phyloP scores from a whole-genome alignment of 1,140 invertebrate genomes.

The Calycopis cecrops region DNA sequence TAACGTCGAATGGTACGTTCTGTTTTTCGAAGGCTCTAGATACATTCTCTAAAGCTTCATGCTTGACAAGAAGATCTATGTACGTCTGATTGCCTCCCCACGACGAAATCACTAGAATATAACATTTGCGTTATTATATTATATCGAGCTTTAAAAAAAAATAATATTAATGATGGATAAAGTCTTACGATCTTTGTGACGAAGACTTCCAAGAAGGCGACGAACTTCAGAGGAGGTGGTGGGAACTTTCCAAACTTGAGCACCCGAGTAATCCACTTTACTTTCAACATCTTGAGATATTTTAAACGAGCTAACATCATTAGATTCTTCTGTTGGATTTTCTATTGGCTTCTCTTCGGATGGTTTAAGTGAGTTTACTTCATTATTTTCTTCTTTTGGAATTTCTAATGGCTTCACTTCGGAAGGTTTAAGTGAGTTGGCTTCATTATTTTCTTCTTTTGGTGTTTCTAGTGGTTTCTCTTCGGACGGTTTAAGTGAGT shows the following conservation, averaged over 20 bases:
- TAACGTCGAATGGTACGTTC: constrained; percentile 78
- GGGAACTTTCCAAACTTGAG: constrained; percentile 76
- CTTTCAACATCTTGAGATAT: background rate
- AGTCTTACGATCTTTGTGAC: constrained; percentile 54
- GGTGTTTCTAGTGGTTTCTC: constrained; percentile 14
- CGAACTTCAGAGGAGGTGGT: constrained; percentile 54
- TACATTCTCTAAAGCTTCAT: constrained; percentile 73
- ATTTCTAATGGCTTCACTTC: too few relatives aligned
- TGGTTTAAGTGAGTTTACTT: too few relatives aligned
- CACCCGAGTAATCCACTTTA: constrained; percentile 74
- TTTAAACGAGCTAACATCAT: background rate
- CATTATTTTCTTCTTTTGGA: background rate
- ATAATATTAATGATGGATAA: background rate
- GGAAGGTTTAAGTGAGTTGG: too few relatives aligned
- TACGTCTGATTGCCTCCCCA: constrained; percentile 81
- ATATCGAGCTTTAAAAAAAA: too few relatives aligned
- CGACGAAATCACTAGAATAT: constrained; percentile 77
- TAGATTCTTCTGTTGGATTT: too few relatives aligned
- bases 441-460: constrained; percentile 25
- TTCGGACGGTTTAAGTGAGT: too few relatives aligned
- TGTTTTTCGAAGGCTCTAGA: constrained; percentile 71
- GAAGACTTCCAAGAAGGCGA: constrained; percentile 42
- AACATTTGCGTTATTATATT: background rate
- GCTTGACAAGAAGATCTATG: constrained; percentile 81
- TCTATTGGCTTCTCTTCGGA: too few relatives aligned